A percentile compares a stretch with the other conserved stretches of the same genome.
These are phyloP conservation scores for Corythucha ciliata DNA, from an alignment of 2,888 invertebrate genomes.

Conservation along the genomic window DNA sequence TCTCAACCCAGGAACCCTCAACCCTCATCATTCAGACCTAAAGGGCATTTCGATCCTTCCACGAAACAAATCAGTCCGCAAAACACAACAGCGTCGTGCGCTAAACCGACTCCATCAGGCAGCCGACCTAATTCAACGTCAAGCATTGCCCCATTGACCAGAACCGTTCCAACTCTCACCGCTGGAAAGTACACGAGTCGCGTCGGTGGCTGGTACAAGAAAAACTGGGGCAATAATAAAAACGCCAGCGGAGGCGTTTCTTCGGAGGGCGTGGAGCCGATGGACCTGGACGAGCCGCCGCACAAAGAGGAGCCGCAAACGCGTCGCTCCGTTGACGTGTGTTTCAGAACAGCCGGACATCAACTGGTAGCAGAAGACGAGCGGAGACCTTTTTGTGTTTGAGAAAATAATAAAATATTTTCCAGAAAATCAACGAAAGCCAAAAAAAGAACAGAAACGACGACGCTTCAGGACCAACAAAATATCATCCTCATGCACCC, in stretches of 20 bases:
- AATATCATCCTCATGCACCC: too few species aligned
- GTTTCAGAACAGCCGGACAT: conserved; percentile 26
- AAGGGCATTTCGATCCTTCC: too few species aligned
- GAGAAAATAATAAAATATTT: not conserved
- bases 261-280: not conserved
- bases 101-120: too few species aligned
- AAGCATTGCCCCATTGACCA: too few species aligned
- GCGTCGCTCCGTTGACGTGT: not conserved
- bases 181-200: conserved; percentile 9
- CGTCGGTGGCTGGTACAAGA: conserved; percentile 17
- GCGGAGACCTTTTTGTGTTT: not conserved
- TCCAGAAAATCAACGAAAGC: too few species aligned
- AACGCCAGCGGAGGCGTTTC: not conserved
- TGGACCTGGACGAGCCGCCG: not conserved
- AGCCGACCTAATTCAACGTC: too few species aligned
- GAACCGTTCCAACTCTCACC: not conserved
- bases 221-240: conserved; percentile 11
- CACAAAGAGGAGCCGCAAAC: not conserved
- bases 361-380: conserved; percentile 20
- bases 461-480: too few species aligned
- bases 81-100: too few species aligned
- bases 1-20: too few species aligned
- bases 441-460: too few species aligned
- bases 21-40: too few species aligned
- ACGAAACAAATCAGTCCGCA: too few species aligned